These are phyloP conservation scores for Enteromius argenteus DNA, from an alignment of 2,797 vertebrate genomes.

Conservation along the genomic window DNA sequence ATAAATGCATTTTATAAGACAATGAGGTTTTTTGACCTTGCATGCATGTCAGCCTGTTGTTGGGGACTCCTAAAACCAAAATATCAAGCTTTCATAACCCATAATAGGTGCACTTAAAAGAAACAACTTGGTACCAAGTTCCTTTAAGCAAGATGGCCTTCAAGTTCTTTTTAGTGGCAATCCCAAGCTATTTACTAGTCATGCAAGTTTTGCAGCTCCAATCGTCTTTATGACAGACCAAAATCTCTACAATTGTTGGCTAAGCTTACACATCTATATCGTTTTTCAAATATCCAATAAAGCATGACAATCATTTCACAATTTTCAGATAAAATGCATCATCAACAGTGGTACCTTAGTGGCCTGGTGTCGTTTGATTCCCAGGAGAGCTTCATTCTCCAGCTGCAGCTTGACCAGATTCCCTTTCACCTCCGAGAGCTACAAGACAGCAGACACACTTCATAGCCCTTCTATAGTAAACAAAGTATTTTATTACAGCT, in stretches of 20 bases:
- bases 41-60: too few species aligned
- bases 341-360: constrained; percentile 54
- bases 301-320: neutral
- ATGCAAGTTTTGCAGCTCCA: neutral
- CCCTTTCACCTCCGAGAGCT: constrained; percentile 64
- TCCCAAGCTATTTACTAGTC: neutral
- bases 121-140: neutral
- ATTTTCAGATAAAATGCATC: neutral
- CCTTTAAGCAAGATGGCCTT: neutral
- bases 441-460: constrained; percentile 30
- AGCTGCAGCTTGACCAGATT: constrained; percentile 61
- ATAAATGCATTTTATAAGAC: too few species aligned
- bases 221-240: neutral
- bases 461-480: neutral
- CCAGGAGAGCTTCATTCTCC: constrained; percentile 64
- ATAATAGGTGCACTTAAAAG: neutral
- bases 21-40: too few species aligned
- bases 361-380: constrained; percentile 59
- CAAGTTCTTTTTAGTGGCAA: neutral
- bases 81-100: too few species aligned
- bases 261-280: too few species aligned
- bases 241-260: neutral
- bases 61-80: too few species aligned
- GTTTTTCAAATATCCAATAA: neutral
- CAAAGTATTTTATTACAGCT: neutral